Conservation (phyloP, 2,888 invertebrate genomes). For the Cryptus viduatorius region DNA sequence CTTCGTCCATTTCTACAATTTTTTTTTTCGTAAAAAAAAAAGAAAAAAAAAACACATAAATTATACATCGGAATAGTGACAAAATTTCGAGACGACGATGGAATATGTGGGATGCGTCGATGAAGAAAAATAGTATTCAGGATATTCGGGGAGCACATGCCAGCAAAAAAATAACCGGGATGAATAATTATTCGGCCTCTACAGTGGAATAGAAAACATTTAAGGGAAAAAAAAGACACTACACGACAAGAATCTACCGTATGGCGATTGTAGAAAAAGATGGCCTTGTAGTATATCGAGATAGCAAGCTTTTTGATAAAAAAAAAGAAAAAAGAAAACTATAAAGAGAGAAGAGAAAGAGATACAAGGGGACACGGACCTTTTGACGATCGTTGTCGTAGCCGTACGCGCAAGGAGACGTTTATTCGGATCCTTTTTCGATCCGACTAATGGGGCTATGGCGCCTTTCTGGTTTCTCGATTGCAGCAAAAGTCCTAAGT, state of each 20-base stretch:
- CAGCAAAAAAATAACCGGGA: slow-evolving; percentile 31
- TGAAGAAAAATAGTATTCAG: slow-evolving; percentile 37
- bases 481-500: slow-evolving; percentile 81
- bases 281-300: slow-evolving; percentile 38
- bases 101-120: slow-evolving; percentile 43
- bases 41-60: background rate
- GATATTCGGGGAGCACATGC: slow-evolving; percentile 52
- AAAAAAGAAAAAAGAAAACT: slow-evolving; percentile 35
- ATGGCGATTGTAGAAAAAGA: background rate
- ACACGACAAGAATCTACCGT: slow-evolving; percentile 46
- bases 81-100: background rate
- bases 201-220: slow-evolving; percentile 21
- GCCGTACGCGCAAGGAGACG: slow-evolving; percentile 79
- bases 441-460: slow-evolving; percentile 75
- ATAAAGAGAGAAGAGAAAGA: slow-evolving; percentile 49
- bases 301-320: slow-evolving; percentile 51
- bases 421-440: slow-evolving; percentile 81
- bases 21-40: slow-evolving; percentile 39
- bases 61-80: slow-evolving; percentile 8
- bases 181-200: slow-evolving; percentile 23
- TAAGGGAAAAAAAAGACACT: background rate
- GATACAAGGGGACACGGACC: slow-evolving; percentile 75
- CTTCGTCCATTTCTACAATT: slow-evolving; percentile 81
- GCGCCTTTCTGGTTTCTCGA: slow-evolving; percentile 79
- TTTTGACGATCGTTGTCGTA: slow-evolving; percentile 80